Conservation (phyloP, 2,888 invertebrate species). For the Folsomia manolachei region DNA sequence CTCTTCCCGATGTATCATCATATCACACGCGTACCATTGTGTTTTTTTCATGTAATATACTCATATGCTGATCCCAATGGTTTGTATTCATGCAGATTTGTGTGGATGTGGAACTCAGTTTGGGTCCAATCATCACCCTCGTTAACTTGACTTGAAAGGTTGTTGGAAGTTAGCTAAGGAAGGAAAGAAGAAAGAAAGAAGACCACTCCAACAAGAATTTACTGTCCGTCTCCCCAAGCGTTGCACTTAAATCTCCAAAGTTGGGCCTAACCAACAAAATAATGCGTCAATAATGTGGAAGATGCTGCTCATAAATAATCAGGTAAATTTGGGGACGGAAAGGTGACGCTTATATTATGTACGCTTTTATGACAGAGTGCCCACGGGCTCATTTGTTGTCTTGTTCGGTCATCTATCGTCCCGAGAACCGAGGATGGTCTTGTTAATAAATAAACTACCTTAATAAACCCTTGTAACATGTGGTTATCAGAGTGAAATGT, state of each 20-base stretch:
- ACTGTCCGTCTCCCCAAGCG: not conserved
- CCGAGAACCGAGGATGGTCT: too few relatives aligned
- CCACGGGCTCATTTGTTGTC: too few relatives aligned
- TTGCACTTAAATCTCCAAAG: not conserved
- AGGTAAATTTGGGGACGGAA: not conserved
- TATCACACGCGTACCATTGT: too few relatives aligned
- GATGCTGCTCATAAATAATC: not conserved
- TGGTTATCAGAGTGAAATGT: not conserved
- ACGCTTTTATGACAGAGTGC: too few relatives aligned
- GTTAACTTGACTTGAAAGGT: not conserved
- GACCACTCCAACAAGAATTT: not conserved
- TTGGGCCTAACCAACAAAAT: not conserved
- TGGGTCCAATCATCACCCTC: not conserved
- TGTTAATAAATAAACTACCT: too few relatives aligned
- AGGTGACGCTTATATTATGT: not conserved
- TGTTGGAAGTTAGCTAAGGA: too few relatives aligned
- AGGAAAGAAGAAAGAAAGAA: too few relatives aligned
- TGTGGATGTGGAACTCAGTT: not conserved
- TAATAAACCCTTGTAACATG: too few relatives aligned
- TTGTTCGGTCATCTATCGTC: too few relatives aligned
- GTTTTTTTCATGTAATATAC: too few relatives aligned
- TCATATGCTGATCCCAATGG: too few relatives aligned
- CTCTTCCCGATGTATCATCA: not conserved
- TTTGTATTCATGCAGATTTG: not conserved
- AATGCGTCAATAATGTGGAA: conserved; percentile 1